Conservation (phyloP, 2,113 vertebrate species). For the Podarcis muralis region DNA sequence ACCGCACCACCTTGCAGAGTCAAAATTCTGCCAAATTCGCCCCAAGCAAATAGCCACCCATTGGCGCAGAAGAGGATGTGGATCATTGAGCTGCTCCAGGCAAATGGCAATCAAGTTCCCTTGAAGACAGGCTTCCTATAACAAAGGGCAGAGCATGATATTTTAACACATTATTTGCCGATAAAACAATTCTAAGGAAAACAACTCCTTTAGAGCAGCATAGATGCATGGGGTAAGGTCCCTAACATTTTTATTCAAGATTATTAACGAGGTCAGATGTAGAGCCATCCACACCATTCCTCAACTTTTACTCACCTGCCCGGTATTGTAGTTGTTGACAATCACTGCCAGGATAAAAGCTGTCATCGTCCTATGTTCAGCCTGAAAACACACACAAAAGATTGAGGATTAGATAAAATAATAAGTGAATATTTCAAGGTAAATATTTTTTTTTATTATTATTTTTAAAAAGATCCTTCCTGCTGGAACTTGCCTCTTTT, state of each 20-base stretch:
- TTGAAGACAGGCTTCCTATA: slow-evolving; percentile 95
- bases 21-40: slow-evolving; percentile 98
- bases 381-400: slow-evolving; percentile 75
- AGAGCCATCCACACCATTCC: not conserved
- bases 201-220: not conserved
- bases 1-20: slow-evolving; percentile 95
- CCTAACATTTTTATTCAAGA: not conserved
- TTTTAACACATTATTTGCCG: slow-evolving; percentile 29
- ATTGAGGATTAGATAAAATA: slow-evolving; percentile 1
- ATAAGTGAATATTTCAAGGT: not conserved
- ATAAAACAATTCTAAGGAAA: not conserved
- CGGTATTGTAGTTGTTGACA: slow-evolving; percentile 95
- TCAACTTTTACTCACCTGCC: slow-evolving; percentile 82
- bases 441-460: not conserved
- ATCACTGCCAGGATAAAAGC: slow-evolving; percentile 98
- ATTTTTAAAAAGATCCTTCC: not conserved
- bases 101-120: slow-evolving; percentile 97
- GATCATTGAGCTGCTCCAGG: slow-evolving; percentile 95
- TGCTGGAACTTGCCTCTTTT: too few species aligned
- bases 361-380: slow-evolving; percentile 97
- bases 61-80: slow-evolving; percentile 93
- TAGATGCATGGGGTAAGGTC: slow-evolving; percentile 17
- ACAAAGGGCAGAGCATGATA: slow-evolving; percentile 24
- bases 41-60: slow-evolving; percentile 99
- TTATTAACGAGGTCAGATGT: not conserved